Evolutionary conservation across 2,797 vertebrate species (phyloP).

Genomic region (Melopsittacus undulatus): DNA sequence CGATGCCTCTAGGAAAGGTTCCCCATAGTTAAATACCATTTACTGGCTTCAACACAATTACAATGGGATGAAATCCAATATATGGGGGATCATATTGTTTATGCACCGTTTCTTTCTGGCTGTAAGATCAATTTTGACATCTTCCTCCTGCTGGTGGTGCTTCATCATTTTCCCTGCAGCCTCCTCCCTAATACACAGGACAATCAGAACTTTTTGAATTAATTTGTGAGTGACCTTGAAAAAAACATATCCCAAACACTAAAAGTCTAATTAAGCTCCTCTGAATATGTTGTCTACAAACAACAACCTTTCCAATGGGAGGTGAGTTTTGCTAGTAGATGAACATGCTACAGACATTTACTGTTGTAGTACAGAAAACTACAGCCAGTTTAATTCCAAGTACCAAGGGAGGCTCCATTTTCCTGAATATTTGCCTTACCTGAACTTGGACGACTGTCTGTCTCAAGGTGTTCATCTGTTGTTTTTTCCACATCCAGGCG

Average conservation of each 20-base stretch:
- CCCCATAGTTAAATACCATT: not conserved
- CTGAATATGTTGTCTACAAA: not conserved
- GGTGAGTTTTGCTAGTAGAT: not conserved
- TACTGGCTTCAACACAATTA: not conserved
- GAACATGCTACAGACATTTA: not conserved
- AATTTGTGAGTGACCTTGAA: not conserved
- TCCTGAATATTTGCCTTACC: constrained; percentile 72
- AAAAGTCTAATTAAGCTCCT: not conserved
- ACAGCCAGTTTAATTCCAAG: not conserved
- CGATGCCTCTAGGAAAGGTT: not conserved
- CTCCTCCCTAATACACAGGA: not conserved
- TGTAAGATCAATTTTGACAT: not conserved
- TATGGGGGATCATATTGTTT: not conserved
- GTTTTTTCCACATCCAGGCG: constrained; percentile 86
- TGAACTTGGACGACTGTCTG: constrained; percentile 94
- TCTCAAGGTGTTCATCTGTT: constrained; percentile 85
- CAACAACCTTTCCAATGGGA: not conserved
- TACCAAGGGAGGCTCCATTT: not conserved
- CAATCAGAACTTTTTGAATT: not conserved
- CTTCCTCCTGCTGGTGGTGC: not conserved
- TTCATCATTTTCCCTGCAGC: not conserved
- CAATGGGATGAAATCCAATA: not conserved
- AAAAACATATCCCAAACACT: not conserved
- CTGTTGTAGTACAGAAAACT: not conserved
- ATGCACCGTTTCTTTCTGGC: not conserved